These are phyloP conservation scores for Progne subis DNA, from an alignment of 2,113 vertebrate genomes.

Conservation along the genomic window DNA sequence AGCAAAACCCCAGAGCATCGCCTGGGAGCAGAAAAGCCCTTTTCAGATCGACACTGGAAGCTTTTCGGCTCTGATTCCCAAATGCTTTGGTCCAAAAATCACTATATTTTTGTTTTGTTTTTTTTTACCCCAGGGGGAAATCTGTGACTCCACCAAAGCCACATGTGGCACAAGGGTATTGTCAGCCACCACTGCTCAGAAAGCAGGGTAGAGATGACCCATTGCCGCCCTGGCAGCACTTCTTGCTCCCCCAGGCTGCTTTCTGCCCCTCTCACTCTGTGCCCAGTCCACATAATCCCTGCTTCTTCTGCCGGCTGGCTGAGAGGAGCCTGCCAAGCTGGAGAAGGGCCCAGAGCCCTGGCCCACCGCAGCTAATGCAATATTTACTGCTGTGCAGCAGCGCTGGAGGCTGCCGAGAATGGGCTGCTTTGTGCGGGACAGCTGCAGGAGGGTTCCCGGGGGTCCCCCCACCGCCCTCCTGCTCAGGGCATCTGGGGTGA, in stretches of 20 bases:
- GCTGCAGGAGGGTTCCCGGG: background rate
- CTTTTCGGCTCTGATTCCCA: background rate
- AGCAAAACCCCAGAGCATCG: conserved; percentile 42
- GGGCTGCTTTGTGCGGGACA: background rate
- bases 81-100: background rate
- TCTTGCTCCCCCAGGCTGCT: background rate
- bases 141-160: background rate
- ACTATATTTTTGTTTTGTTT: background rate
- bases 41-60: background rate
- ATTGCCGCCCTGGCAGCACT: accelerated
- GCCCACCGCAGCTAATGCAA: conserved; percentile 44
- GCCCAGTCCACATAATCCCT: background rate
- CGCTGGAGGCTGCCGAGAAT: background rate
- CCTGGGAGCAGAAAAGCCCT: conserved; percentile 38
- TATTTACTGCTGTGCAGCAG: conserved; percentile 27
- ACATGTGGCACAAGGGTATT: background rate
- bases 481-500: background rate
- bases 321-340: conserved; percentile 41
- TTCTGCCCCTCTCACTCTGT: background rate
- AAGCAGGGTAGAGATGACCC: background rate
- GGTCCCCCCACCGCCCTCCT: background rate
- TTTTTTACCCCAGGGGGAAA: background rate
- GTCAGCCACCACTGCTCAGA: accelerated
- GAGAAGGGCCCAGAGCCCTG: background rate
- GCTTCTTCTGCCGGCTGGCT: background rate